A percentile compares a stretch with the other conserved stretches of the same genome.
phyloP scores from a whole-genome alignment of 2,888 invertebrate species.

The Spisula solida region DNA sequence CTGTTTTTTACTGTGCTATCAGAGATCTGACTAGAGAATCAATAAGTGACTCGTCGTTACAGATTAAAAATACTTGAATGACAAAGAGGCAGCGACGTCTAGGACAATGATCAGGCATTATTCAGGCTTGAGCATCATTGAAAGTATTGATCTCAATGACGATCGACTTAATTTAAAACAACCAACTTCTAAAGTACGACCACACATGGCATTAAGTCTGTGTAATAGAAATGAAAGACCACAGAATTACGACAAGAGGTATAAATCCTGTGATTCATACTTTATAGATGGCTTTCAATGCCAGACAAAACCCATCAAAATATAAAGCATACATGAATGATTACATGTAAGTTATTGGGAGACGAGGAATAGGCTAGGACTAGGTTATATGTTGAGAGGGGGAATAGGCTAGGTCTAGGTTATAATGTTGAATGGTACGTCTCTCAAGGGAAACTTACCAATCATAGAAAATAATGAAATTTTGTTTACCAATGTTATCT shows the following conservation, averaged over 20 bases:
- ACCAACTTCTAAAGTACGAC: background rate
- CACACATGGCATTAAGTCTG: background rate
- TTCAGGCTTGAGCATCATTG: background rate
- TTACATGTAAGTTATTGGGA: background rate
- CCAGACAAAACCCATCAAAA: conserved; percentile 8
- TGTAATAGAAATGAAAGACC: background rate
- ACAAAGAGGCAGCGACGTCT: background rate
- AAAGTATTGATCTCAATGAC: background rate
- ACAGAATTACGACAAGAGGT: background rate
- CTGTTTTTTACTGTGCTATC: background rate
- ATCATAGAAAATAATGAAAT: conserved; percentile 44
- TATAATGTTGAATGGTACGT: background rate
- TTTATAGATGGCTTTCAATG: background rate
- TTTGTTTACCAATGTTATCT: conserved; percentile 41
- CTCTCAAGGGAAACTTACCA: conserved; percentile 16
- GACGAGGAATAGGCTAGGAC: too few relatives aligned
- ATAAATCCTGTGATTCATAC: conserved; percentile 1
- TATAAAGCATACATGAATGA: background rate
- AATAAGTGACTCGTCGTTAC: background rate
- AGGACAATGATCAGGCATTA: background rate
- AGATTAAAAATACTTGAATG: conserved; percentile 15
- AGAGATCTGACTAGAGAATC: background rate
- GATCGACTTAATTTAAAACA: background rate
- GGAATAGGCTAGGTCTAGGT: background rate
- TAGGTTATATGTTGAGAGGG: background rate